Conservation (phyloP, 2,888 invertebrate species). For the Cryptocephalus primarius region DNA sequence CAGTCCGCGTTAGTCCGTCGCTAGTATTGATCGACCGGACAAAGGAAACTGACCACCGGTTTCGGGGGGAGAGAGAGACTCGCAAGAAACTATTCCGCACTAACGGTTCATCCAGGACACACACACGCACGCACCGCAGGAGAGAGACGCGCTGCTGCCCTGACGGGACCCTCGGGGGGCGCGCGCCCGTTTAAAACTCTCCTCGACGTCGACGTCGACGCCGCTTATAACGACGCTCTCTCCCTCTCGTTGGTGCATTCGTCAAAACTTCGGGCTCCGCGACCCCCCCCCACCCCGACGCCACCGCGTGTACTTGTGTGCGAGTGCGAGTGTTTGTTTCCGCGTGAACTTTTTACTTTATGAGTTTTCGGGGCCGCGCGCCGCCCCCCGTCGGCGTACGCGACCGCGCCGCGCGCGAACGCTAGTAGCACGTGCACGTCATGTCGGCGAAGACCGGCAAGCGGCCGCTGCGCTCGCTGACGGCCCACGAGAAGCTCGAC, state of each 20-base stretch:
- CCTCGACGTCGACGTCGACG: constrained; percentile 4
- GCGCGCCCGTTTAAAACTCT: constrained; percentile 15
- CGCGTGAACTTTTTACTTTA: constrained; percentile 21
- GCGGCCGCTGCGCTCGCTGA: constrained; percentile 66
- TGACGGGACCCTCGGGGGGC: constrained; percentile 3
- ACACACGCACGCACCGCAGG: constrained; percentile 33
- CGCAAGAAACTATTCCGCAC: constrained; percentile 27
- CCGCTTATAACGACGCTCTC: constrained; percentile 4
- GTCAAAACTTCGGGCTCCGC: constrained; percentile 22
- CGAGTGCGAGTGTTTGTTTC: constrained; percentile 20
- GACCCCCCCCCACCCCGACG: constrained; percentile 19
- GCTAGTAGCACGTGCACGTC: constrained; percentile 22
- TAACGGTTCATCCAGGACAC: constrained; percentile 31
- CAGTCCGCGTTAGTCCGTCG: constrained; percentile 31
- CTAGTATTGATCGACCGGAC: constrained; percentile 39
- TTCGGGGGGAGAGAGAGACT: constrained; percentile 3
- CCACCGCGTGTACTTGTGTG: too few relatives aligned
- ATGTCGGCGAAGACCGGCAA: constrained; percentile 62
- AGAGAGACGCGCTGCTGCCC: too few relatives aligned
- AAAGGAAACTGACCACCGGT: constrained; percentile 43
- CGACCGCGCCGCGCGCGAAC: constrained; percentile 19
- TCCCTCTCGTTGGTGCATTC: constrained; percentile 17
- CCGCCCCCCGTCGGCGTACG: constrained; percentile 23
- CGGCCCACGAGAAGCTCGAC: constrained; percentile 67
- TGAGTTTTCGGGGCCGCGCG: constrained; percentile 32